phyloP scores from a whole-genome alignment of 2,888 invertebrate genomes.

The Apoderus coryli region DNA sequence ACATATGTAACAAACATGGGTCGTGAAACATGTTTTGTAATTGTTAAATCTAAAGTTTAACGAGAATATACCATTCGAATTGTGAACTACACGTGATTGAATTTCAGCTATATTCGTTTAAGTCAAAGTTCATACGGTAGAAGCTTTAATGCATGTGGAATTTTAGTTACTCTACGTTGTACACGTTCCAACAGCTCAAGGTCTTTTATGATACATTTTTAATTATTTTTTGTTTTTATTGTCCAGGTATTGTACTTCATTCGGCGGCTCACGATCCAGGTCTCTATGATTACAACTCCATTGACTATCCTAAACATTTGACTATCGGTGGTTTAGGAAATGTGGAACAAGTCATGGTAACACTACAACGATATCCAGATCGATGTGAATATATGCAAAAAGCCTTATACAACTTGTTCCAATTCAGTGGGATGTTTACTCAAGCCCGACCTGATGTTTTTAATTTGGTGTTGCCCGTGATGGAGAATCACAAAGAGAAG shows the following conservation, averaged over 20 bases:
- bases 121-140: no score
- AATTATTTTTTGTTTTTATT: no score
- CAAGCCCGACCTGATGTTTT: constrained; percentile 47
- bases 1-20: no score
- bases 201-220: no score
- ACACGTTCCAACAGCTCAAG: no score
- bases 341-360: constrained; percentile 31
- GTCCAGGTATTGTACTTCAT: constrained; percentile 26
- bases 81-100: no score
- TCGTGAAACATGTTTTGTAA: no score
- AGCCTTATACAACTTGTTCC: constrained; percentile 48
- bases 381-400: constrained; percentile 49
- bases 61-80: no score
- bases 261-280: constrained; percentile 24
- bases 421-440: constrained; percentile 32
- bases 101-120: no score
- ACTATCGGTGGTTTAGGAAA: constrained; percentile 26
- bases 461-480: constrained; percentile 38
- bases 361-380: constrained; percentile 28
- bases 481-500: constrained; percentile 34
- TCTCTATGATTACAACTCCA: constrained; percentile 21
- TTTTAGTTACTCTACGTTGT: no score
- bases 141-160: no score
- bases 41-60: no score
- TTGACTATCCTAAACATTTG: constrained; percentile 20